Base-by-base conservation (phyloP, 2,113 vertebrate genomes). In the Sakesphorus luctuosus region DNA sequence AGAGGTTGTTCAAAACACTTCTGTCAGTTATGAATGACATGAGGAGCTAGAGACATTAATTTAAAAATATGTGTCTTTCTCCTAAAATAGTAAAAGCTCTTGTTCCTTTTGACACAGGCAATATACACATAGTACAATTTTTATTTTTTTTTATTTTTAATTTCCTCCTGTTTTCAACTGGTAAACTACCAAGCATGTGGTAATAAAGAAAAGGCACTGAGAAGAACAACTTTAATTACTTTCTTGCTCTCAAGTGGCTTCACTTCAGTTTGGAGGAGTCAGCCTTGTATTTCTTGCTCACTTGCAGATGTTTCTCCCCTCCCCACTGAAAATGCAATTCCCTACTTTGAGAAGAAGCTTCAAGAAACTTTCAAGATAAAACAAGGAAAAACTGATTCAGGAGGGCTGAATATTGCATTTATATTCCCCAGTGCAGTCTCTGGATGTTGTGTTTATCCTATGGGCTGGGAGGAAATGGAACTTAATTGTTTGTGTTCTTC, bases 21-120 rank as follows among this genome's bases (percentile, higher is more conserved):
- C 31, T 69, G 59, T 61, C 56, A 47, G 0, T 56, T 13, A 4
- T 1, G 26, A 18, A 7, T 0, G 4, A 36, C n/a, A 18, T 0
- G 3, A 50, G 29, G 44, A 23, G 26, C 56, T 61, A 11, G 67
- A 83, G 67, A 5, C 38, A 40, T 49, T 47, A 1, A 65, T 55
- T 35, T 26, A 5, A 10, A 66, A 85, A 11, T 26, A 11, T 26
- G 36, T 40, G 3, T 18, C 29, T 72, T 38, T 28, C 65, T 84
- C 44, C 17, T 25, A 26, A 47, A 80, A 26, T 52, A 76, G 7
- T 11, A 10, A 63, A 23, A 50, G 13, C 46, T 69, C 40, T 63
- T n/a, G 33, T 73, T 50, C 38, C 73, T 13, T 71, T n/a, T 77
- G 61, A 21, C 43, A 49, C n/a, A 11, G 26, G 14, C 52, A 55